Evolutionary conservation across 2,797 vertebrate genomes (phyloP).

Genomic region (Gouania willdenowi): DNA sequence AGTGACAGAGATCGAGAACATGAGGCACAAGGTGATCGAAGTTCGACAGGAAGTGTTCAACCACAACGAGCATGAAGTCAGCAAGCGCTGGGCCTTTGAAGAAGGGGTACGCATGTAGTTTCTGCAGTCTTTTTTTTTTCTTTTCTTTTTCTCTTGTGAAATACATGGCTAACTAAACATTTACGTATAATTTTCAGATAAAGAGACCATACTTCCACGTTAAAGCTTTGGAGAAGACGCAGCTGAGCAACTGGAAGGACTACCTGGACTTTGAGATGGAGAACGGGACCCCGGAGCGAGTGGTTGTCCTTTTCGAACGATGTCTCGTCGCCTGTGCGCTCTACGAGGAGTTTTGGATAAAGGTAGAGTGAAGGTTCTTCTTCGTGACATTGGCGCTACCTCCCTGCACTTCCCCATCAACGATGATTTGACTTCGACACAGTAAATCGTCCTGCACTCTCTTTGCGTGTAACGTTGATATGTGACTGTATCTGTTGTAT

Average conservation of each 20-base stretch:
- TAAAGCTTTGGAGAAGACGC: conserved; percentile 96
- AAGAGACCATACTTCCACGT: conserved; percentile 99
- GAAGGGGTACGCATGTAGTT: conserved; percentile 83
- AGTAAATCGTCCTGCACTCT: conserved; percentile 90
- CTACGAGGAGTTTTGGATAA: conserved; percentile 99
- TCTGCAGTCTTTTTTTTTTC: not conserved
- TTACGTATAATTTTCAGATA: conserved; percentile 88
- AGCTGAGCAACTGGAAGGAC: conserved; percentile 98
- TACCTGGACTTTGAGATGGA: conserved; percentile 99
- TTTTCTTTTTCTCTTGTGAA: not conserved
- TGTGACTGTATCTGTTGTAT: conserved; percentile 99
- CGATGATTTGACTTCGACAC: conserved; percentile 92
- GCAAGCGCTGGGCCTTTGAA: conserved; percentile 97
- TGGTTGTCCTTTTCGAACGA: conserved; percentile 96
- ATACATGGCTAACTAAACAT: too few relatives aligned
- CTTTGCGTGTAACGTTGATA: conserved; percentile 99
- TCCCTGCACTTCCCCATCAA: conserved; percentile 80
- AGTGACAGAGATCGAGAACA: conserved; percentile 98
- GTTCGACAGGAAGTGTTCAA: conserved; percentile 95
- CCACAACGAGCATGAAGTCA: conserved; percentile 98
- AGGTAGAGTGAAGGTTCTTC: conserved; percentile 86
- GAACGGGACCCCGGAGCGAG: conserved; percentile 93
- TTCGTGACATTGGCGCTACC: conserved; percentile 41
- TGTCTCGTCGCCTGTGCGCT: conserved; percentile 98
- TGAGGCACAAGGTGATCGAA: conserved; percentile 97